phyloP scores from a whole-genome alignment of 1,140 invertebrate species.

The Drosophila kurseongensis region DNA sequence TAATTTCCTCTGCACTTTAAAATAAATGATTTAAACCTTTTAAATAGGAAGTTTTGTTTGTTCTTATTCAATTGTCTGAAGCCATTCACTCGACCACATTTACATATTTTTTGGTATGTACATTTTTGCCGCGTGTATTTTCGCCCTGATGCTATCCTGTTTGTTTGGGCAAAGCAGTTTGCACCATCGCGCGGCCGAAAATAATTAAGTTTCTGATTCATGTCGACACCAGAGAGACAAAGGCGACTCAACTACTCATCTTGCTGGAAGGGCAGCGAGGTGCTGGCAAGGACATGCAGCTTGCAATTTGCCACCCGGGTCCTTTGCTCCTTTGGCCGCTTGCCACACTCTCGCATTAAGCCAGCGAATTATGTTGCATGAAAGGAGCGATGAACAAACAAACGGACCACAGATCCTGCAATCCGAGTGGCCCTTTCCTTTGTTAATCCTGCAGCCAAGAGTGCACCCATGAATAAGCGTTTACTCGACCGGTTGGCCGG shows the following conservation, averaged over 20 bases:
- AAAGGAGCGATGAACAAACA: constrained; percentile 47
- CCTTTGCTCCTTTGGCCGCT: constrained; percentile 21
- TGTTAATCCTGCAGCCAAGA: constrained; percentile 17
- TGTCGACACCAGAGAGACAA: constrained; percentile 69
- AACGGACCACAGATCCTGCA: constrained; percentile 60
- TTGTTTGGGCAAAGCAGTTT: constrained; percentile 67
- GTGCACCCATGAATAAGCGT: constrained; percentile 29
- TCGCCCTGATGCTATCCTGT: constrained; percentile 23
- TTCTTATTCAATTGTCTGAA: background rate
- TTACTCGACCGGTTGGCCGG: constrained; percentile 23
- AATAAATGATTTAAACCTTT: too few relatives aligned
- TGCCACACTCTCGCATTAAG: constrained; percentile 66
- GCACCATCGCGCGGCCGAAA: constrained; percentile 69
- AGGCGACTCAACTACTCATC: constrained; percentile 64
- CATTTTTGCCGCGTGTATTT: background rate
- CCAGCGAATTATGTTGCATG: constrained; percentile 69
- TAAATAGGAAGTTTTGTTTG: too few relatives aligned
- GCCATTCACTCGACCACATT: background rate
- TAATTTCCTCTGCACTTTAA: too few relatives aligned
- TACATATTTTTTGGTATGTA: background rate
- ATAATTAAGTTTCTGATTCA: constrained; percentile 83
- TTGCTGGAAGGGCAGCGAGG: constrained; percentile 32
- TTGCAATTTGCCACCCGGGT: constrained; percentile 21
- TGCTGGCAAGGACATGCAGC: constrained; percentile 34
- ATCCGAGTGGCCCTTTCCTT: constrained; percentile 36